Evolutionary conservation across 2,113 vertebrate genomes (phyloP), one percentile per base, ranked within the genome.

Genomic region (Pycnonotus jocosus): DNA sequence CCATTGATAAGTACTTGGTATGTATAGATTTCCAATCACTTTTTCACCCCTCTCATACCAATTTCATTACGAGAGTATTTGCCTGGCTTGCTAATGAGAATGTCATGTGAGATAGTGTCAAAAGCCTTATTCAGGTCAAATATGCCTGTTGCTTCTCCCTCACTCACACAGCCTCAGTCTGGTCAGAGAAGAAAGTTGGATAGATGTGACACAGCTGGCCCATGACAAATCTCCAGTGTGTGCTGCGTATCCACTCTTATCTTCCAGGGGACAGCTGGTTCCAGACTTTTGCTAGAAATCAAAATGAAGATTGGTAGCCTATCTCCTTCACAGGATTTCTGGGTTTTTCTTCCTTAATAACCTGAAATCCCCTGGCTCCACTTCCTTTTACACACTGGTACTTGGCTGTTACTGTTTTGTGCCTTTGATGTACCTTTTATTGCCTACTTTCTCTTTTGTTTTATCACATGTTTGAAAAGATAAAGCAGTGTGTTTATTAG

Each of bases 21-120:
- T 61, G 30, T 94, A 96, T 96, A 90, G 96, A 96, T 96, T 96
- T 96, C 93, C 92, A 94, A 93, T 94, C 85, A 80, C 30, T 96
- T 95, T 92, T 93, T 94, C 74, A 80, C 18, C 42, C 23, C 10
- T 82, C 56, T 94, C 81, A 68, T 51, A 76, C 85, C 45, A 66
- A 27, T 90, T 94, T 90, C 35, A 61, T 85, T 54, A 90, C 65
- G 66, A 48, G 17, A 48, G 42, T 28, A 24, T 88, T 96, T 86
- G 57, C 81, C 74, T 38, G 7, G 66, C 48, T 72, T 93, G 40
- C 42, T 95, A 90, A 93, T 83, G 71, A 96, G 71, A 93, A 80
- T 27, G 9, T 81, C 84, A 68, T 47, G 62, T 77, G 51, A 90
- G 66, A 62, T 16, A 45, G 88, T 69, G 79, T 82, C 78, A 93